These are phyloP conservation scores for Erebia ligea DNA, from an alignment of 2,888 invertebrate species.

Conservation along the genomic window DNA sequence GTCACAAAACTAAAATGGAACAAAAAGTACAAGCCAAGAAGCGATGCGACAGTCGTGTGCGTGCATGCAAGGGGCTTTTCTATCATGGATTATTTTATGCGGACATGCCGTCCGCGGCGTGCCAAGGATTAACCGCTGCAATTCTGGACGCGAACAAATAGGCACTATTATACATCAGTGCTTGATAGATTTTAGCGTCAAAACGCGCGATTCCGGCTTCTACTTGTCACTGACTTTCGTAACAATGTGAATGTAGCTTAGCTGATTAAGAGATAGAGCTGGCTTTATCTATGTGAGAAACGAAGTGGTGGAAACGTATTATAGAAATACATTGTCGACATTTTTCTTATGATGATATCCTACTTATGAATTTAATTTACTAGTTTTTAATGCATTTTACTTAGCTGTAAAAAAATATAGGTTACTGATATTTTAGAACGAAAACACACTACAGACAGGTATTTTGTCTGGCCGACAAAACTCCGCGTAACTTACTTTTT, in stretches of 20 bases:
- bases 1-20: not conserved
- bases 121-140: constrained; percentile 79
- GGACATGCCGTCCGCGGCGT: constrained; percentile 71
- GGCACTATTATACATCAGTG: constrained; percentile 68
- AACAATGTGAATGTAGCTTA: constrained; percentile 34
- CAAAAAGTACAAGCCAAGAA: constrained; percentile 20
- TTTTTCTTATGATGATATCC: not conserved
- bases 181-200: constrained; percentile 68
- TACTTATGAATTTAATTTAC: no score
- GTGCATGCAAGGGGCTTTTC: constrained; percentile 44
- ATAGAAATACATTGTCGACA: not conserved
- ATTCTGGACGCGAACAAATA: constrained; percentile 73
- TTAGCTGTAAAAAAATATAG: no score
- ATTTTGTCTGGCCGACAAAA: no score
- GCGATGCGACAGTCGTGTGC: constrained; percentile 45
- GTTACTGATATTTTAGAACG: no score
- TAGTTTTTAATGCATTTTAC: no score
- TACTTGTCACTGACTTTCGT: constrained; percentile 43
- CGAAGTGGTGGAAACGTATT: not conserved
- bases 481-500: no score
- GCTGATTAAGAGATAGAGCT: constrained; percentile 24
- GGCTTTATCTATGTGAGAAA: not conserved
- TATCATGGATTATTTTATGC: constrained; percentile 60
- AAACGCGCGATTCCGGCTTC: constrained; percentile 51
- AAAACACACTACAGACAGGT: no score